Base-by-base conservation (phyloP, 1,140 invertebrate genomes). In the Ptiloglossa arizonensis region DNA sequence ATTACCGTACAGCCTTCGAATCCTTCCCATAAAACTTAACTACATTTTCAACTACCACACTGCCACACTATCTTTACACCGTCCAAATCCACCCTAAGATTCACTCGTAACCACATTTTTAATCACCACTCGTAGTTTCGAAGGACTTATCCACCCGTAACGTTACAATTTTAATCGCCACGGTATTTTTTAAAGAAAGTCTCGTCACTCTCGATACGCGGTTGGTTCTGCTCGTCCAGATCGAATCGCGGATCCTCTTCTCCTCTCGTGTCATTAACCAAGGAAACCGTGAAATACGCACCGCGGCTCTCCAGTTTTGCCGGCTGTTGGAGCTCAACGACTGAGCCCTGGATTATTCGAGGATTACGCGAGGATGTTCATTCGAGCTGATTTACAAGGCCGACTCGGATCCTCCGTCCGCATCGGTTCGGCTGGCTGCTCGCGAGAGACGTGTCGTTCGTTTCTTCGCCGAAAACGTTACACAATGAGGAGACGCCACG, bases 351-450 rank as follows among this genome's bases (percentile, higher is more conserved):
- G 89, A 92, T 92, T 91, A 92, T 82, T 83, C 73, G 82, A n/a
- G 90, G 90, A 92, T 92, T 91, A 91, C 87, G 82, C 83, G 85
- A 87, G 87, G 86, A 90, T 90, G 90, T 86, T 91, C 88, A 87
- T 89, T 86, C 88, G 86, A 87, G 86, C 85, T 90, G 88, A 91
- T 91, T 89, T 90, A 90, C 89, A 90, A 92, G 89, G 89, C 83
- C 78, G 85, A 81, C 79, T 87, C 81, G 85, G 75, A n/a, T 48
- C 68, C 77, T 70, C 68, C 64, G 64, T 87, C 71, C 72, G 80
- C 64, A 19, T 41, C 63, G 46, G 44, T 35, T 62, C 76, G 66
- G 81, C 82, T 87, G 80, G 71, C 76, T 78, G 60, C 19, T 11
- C 56, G 29, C 29, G 17, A 54, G 44, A 71, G 54, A 72, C 56